Conservation (phyloP, 2,888 invertebrate species). For the Mycalesis mineus region DNA sequence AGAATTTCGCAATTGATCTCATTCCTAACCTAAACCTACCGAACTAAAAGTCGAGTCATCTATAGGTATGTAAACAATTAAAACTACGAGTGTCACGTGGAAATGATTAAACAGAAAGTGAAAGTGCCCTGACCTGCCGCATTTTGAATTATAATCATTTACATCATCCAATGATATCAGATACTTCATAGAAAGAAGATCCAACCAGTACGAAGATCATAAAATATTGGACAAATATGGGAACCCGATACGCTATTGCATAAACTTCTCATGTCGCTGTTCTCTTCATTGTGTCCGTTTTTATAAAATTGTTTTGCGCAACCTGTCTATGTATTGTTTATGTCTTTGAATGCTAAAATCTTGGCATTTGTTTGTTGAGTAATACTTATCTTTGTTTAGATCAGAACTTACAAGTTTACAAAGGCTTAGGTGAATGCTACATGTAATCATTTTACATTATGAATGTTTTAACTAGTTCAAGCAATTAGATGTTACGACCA, state of each 20-base stretch:
- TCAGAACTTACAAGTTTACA: background rate
- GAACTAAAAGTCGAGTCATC: no score
- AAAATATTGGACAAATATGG: slow-evolving; percentile 22
- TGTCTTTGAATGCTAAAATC: background rate
- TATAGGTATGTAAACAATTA: background rate
- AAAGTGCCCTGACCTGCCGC: slow-evolving; percentile 40
- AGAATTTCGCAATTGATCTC: no score
- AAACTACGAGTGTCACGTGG: background rate
- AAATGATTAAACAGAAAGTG: slow-evolving; percentile 31
- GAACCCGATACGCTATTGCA: slow-evolving; percentile 20
- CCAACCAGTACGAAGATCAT: slow-evolving; percentile 12
- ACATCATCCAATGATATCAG: slow-evolving; percentile 22
- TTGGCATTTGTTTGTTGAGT: background rate
- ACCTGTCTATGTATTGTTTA: background rate
- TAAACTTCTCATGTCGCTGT: slow-evolving; percentile 26
- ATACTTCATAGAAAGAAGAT: slow-evolving; percentile 10
- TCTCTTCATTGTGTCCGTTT: slow-evolving; percentile 25
- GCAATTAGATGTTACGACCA: no score
- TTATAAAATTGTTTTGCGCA: slow-evolving; percentile 11
- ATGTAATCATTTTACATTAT: background rate
- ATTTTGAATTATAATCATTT: slow-evolving; percentile 32
- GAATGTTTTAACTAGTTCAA: no score
- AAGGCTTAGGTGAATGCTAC: background rate
- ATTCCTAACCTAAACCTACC: no score
- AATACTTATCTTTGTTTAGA: background rate